Conservation (phyloP, 2,797 vertebrate species). For the Clarias platycephalus region DNA sequence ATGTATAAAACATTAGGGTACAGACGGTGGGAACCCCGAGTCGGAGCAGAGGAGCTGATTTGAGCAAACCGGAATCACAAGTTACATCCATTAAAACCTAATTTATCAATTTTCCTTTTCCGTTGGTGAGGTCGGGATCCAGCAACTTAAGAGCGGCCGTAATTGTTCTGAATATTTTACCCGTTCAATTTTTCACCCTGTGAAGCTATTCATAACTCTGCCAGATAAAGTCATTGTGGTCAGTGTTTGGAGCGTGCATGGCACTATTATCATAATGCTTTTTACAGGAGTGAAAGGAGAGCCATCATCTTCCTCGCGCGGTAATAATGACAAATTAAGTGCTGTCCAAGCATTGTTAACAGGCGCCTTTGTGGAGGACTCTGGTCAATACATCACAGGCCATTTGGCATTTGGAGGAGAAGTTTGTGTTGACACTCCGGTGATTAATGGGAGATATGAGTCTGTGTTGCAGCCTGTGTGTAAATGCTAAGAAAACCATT, state of each 20-base stretch:
- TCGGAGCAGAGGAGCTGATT: not conserved
- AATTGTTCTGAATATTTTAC: slow-evolving; percentile 10
- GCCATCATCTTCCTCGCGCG: slow-evolving; percentile 49
- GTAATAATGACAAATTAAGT: slow-evolving; percentile 60
- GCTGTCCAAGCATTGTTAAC: slow-evolving; percentile 45
- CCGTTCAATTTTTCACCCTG: slow-evolving; percentile 16
- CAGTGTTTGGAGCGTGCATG: slow-evolving; percentile 28
- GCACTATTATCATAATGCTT: slow-evolving; percentile 43
- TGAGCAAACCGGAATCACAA: not conserved
- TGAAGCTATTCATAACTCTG: slow-evolving; percentile 40
- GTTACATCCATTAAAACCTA: not conserved
- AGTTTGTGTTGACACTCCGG: slow-evolving; percentile 60
- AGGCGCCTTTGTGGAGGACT: slow-evolving; percentile 40
- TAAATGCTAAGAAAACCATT: slow-evolving; percentile 62
- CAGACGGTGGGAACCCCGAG: not conserved
- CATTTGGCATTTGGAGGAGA: slow-evolving; percentile 59
- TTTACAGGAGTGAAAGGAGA: slow-evolving; percentile 58
- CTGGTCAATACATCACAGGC: slow-evolving; percentile 50
- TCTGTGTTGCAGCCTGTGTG: slow-evolving; percentile 51
- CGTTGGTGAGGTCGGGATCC: not conserved
- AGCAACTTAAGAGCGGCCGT: not conserved
- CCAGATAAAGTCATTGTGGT: slow-evolving; percentile 43
- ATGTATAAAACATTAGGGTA: not conserved
- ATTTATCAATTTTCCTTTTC: not conserved
- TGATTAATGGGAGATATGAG: slow-evolving; percentile 71